Percentiles rank a stretch among this genome's conserved stretches.
These are phyloP conservation scores for Nasonia oneida DNA, from an alignment of 2,888 invertebrate species.

Conservation along the genomic window DNA sequence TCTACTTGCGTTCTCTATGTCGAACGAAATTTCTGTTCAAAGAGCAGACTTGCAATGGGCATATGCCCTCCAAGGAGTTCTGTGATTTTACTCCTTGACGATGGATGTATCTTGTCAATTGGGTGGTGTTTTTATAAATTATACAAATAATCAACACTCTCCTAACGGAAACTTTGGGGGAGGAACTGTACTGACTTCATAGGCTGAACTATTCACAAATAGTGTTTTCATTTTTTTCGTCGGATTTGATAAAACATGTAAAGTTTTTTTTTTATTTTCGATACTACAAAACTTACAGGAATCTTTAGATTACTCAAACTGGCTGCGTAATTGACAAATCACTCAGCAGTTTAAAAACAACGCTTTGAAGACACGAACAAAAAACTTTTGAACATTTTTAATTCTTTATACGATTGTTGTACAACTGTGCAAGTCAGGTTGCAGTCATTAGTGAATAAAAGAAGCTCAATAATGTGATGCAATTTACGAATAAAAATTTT, in stretches of 20 bases:
- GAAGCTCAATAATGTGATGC: conserved; percentile 62
- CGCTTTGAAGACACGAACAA: conserved; percentile 53
- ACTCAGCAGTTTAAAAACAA: conserved; percentile 49
- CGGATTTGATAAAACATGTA: conserved; percentile 58
- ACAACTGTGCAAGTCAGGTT: conserved; percentile 61
- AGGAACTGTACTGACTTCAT: conserved; percentile 67
- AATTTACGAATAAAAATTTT: conserved; percentile 61
- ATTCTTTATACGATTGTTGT: conserved; percentile 60
- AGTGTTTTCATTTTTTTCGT: conserved; percentile 54
- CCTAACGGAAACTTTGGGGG: conserved; percentile 67
- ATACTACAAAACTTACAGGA: conserved; percentile 57
- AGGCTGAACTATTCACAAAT: conserved; percentile 62
- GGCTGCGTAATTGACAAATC: conserved; percentile 57
- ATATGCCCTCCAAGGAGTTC: conserved; percentile 67
- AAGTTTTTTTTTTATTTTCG: conserved; percentile 60
- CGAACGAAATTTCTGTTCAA: conserved; percentile 73
- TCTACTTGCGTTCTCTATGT: conserved; percentile 73
- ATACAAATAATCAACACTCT: conserved; percentile 66
- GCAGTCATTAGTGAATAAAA: conserved; percentile 61
- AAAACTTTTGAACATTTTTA: conserved; percentile 51
- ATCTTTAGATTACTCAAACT: conserved; percentile 50
- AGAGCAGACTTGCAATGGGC: conserved; percentile 67
- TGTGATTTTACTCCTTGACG: conserved; percentile 73
- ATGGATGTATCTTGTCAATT: conserved; percentile 67
- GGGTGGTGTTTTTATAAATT: conserved; percentile 71